Evolutionary conservation across 30 jellyfish, hydroid and myxozoan genomes (phyloP).

Genomic region (Aurelia sp.): DNA sequence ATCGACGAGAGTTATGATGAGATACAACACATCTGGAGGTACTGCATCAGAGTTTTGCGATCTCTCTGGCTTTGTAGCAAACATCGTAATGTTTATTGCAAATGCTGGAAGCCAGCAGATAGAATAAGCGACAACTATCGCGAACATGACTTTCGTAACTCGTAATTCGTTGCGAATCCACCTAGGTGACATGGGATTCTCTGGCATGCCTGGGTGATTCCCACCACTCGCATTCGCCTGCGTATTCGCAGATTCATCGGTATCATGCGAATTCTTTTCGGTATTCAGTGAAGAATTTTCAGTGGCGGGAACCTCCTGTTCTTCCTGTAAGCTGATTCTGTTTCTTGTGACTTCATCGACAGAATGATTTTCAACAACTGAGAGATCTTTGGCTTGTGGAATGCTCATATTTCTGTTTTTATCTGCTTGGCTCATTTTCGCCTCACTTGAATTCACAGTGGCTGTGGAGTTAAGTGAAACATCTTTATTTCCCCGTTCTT

Average conservation of each 20-base stretch:
- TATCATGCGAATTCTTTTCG: constrained; percentile 1
- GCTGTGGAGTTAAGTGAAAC: not conserved
- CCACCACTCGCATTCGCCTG: too few relatives aligned
- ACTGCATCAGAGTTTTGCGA: constrained; percentile 4
- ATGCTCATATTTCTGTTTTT: not conserved
- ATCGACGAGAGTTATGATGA: constrained; percentile 73
- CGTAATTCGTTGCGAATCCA: constrained; percentile 43
- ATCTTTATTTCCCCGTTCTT: not conserved
- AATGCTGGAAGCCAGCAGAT: constrained; percentile 93
- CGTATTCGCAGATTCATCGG: not conserved
- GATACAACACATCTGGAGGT: constrained; percentile 12
- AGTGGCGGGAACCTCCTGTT: too few relatives aligned
- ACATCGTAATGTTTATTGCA: constrained; percentile 50
- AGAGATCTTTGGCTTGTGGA: not conserved
- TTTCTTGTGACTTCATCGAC: not conserved
- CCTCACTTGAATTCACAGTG: not conserved
- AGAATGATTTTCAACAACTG: not conserved
- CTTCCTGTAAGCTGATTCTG: not conserved
- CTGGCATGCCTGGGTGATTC: too few relatives aligned
- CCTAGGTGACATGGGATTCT: not conserved
- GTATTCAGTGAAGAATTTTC: not conserved
- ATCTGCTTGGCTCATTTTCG: not conserved
- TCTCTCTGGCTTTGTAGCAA: not conserved
- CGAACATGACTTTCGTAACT: constrained; percentile 79
- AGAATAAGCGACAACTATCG: constrained; percentile 71